Conservation (phyloP, 2,113 vertebrate species). For the Nycticebus coucang region DNA sequence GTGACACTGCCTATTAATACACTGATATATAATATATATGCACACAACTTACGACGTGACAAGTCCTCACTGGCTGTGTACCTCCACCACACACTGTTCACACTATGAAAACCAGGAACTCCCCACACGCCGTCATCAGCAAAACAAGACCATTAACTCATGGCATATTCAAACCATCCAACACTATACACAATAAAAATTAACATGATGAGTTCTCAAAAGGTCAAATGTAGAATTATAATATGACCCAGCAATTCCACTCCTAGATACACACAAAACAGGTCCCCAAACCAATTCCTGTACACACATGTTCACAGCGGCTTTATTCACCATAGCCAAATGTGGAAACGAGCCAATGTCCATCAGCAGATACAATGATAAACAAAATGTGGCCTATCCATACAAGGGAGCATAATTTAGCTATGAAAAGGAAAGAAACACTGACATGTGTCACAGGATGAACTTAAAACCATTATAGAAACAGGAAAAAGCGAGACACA, state of each 20-base stretch:
- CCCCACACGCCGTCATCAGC: too few species aligned
- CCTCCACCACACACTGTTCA: not conserved
- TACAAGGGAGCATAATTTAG: not conserved
- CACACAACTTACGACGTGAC: too few species aligned
- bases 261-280: not conserved
- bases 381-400: not conserved
- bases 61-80: too few species aligned
- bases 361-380: not conserved
- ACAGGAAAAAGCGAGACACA: not conserved
- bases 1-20: not conserved
- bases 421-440: not conserved
- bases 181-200: not conserved
- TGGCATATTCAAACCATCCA: not conserved
- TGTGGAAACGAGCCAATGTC: not conserved
- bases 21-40: not conserved
- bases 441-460: accelerated
- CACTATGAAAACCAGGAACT: not conserved
- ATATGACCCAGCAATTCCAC: not conserved
- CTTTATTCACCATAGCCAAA: not conserved
- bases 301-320: not conserved
- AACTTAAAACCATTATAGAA: not conserved
- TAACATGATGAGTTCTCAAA: not conserved
- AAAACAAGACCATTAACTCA: not conserved
- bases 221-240: not conserved
- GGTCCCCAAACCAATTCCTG: too few species aligned